Evolutionary conservation across 2,888 invertebrate genomes (phyloP).

Genomic region (Ectemnius continuus): DNA sequence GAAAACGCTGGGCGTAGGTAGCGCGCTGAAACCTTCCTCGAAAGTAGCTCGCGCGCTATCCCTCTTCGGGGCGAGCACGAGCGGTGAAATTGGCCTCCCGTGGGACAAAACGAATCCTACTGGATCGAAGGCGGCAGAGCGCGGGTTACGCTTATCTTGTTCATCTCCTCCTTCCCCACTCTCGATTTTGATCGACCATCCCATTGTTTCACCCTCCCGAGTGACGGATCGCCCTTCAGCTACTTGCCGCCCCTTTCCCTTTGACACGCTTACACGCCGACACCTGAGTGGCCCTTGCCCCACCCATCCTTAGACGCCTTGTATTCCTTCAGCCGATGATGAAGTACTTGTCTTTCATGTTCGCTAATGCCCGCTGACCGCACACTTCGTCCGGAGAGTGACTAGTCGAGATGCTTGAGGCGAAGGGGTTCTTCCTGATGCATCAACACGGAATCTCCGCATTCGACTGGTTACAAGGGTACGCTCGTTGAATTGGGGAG

Average conservation of each 20-base stretch:
- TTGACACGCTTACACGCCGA: neutral
- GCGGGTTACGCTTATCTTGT: neutral
- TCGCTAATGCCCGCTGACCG: neutral
- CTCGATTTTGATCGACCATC: slow-evolving; percentile 7
- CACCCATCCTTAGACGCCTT: neutral
- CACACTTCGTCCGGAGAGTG: neutral
- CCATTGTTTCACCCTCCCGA: neutral
- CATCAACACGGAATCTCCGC: neutral
- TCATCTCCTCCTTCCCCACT: neutral
- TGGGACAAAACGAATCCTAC: neutral
- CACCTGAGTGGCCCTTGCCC: neutral
- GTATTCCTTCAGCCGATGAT: neutral
- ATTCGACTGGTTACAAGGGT: neutral
- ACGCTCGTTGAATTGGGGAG: neutral
- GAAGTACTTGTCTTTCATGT: slow-evolving; percentile 1
- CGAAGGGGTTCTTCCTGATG: neutral
- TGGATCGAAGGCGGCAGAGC: neutral
- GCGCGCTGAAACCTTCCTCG: neutral
- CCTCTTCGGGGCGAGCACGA: neutral
- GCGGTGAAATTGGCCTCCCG: slow-evolving; percentile 3
- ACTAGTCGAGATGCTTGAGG: neutral
- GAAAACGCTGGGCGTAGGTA: too few relatives aligned
- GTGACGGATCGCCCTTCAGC: slow-evolving; percentile 2
- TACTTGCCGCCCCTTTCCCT: neutral
- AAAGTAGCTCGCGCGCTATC: slow-evolving; percentile 4